phyloP scores from a whole-genome alignment of 2,888 invertebrate genomes.

The Trissonchulus sp. region DNA sequence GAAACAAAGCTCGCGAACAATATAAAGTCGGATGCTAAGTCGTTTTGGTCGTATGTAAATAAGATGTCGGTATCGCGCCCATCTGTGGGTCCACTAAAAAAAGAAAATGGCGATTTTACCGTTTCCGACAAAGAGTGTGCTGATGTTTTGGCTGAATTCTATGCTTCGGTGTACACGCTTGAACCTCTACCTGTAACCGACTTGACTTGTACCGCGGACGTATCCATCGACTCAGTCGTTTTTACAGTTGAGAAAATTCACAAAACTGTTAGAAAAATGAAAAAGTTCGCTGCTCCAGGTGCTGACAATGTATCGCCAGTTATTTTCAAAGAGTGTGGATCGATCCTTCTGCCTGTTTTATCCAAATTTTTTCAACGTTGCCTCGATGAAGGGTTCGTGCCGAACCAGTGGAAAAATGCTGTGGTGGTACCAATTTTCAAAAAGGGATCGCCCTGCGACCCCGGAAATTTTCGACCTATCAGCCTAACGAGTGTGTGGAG shows the following conservation, averaged over 20 bases:
- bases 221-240: not conserved
- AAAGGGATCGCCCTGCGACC: too few species aligned
- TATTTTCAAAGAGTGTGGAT: not conserved
- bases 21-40: constrained; percentile 10
- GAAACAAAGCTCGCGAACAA: not conserved
- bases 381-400: too few species aligned
- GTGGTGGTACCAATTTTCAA: too few species aligned
- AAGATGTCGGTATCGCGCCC: constrained; percentile 7
- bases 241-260: not conserved
- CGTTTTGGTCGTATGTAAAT: not conserved
- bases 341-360: not conserved
- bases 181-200: not conserved
- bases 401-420: too few species aligned
- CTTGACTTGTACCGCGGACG: not conserved
- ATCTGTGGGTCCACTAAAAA: not conserved
- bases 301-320: not conserved
- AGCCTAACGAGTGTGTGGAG: not conserved
- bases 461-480: too few species aligned
- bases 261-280: not conserved
- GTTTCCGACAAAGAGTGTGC: too few species aligned
- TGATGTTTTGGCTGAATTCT: not conserved
- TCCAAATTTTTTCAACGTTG: not conserved
- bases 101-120: too few species aligned
- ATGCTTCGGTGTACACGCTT: not conserved
- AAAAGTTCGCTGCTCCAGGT: constrained; percentile 2